Percentiles rank a stretch among this genome's conserved stretches.
phyloP scores from a whole-genome alignment of 2,888 invertebrate genomes.

The Eupithecia centaureata region DNA sequence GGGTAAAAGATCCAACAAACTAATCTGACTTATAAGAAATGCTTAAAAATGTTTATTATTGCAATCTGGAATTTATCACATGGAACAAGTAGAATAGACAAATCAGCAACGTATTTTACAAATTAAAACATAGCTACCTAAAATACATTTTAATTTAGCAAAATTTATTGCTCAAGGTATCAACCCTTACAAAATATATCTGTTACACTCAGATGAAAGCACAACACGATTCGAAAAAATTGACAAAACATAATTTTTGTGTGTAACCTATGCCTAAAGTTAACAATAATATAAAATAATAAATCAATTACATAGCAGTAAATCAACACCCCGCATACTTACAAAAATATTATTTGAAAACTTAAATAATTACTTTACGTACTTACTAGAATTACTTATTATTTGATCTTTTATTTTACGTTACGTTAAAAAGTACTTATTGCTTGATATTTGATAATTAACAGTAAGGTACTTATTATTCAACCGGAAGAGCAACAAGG shows the following conservation, averaged over 20 bases:
- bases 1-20: conserved; percentile 46
- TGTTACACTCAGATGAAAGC: not conserved
- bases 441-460: conserved; percentile 15
- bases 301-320: not conserved
- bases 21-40: conserved; percentile 57
- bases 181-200: not conserved
- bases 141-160: not conserved
- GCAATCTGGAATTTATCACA: conserved; percentile 22
- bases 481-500: not conserved
- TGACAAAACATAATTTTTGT: not conserved
- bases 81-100: not conserved
- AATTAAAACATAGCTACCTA: not conserved
- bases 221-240: not conserved
- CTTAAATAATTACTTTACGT: conserved; percentile 13
- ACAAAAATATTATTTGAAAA: conserved; percentile 25
- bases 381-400: conserved; percentile 19
- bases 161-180: not conserved
- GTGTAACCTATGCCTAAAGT: not conserved
- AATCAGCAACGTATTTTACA: conserved; percentile 3
- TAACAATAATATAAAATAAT: conserved; percentile 7
- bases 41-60: conserved; percentile 40
- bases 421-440: conserved; percentile 13
- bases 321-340: conserved; percentile 26
- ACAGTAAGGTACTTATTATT: not conserved
- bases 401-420: conserved; percentile 14